Evolutionary conservation across 2,113 vertebrate genomes (phyloP).

Genomic region (Heterochromis multidens): DNA sequence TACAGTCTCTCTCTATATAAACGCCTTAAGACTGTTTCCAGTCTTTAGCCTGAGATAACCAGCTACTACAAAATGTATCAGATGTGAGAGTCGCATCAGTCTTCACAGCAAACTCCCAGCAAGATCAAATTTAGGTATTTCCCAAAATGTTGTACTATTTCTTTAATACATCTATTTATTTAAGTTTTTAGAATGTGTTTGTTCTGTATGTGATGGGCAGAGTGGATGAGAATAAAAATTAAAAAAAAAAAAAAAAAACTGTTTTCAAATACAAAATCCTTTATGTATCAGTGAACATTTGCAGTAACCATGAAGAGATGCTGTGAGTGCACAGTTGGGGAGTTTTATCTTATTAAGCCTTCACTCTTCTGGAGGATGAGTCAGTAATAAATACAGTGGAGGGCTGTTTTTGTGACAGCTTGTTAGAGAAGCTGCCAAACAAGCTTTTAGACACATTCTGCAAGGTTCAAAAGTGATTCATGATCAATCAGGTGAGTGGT

Average conservation of each 20-base stretch:
- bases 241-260: no score
- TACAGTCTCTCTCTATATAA: no score
- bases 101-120: not conserved
- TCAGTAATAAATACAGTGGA: constrained; percentile 4
- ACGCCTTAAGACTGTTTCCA: no score
- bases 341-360: not conserved
- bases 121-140: not conserved
- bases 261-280: not conserved
- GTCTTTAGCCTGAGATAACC: not conserved
- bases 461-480: not conserved
- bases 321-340: not conserved
- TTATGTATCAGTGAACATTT: not conserved
- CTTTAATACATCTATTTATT: accelerated
- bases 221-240: not conserved
- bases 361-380: not conserved
- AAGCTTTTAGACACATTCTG: constrained; percentile 21
- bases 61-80: not conserved
- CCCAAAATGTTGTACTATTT: not conserved
- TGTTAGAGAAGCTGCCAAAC: constrained; percentile 33
- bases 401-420: constrained; percentile 4
- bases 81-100: not conserved
- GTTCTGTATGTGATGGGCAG: not conserved
- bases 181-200: not conserved
- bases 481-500: constrained; percentile 8
- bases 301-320: not conserved